phyloP scores from a whole-genome alignment of 2,888 invertebrate genomes.

The Sinodicranocentrus sp. region DNA sequence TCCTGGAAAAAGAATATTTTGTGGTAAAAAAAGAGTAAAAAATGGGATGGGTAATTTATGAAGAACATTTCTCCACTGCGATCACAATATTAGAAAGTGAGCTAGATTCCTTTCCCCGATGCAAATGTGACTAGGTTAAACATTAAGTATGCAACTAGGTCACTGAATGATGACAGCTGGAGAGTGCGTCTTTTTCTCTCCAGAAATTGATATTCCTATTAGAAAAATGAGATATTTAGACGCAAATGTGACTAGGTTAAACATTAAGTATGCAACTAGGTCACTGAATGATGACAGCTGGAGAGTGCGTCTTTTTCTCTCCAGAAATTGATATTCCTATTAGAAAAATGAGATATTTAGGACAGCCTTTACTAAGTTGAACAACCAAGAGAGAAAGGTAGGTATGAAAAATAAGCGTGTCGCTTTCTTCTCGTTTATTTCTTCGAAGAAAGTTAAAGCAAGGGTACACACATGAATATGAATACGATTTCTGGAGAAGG shows the following conservation, averaged over 20 bases:
- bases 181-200: neutral
- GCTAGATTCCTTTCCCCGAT: too few relatives aligned
- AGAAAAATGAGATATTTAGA: constrained; percentile 1
- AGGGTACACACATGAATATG: too few relatives aligned
- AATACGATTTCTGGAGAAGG: too few relatives aligned
- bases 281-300: constrained; percentile 11
- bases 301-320: neutral
- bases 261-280: constrained; percentile 9
- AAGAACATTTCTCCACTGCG: neutral
- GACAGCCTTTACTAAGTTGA: neutral
- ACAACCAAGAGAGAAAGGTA: too few relatives aligned
- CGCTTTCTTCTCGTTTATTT: too few relatives aligned
- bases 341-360: constrained; percentile 2
- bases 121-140: neutral
- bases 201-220: constrained; percentile 11
- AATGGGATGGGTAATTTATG: neutral
- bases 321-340: constrained; percentile 10
- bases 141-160: constrained; percentile 10
- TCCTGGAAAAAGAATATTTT: neutral
- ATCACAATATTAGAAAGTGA: too few relatives aligned
- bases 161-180: constrained; percentile 7
- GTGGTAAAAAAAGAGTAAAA: neutral
- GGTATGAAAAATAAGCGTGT: too few relatives aligned
- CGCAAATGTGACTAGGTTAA: neutral
- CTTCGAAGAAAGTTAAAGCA: too few relatives aligned